Conservation (phyloP, 1,140 invertebrate genomes). For the Archivesica marissinica region DNA sequence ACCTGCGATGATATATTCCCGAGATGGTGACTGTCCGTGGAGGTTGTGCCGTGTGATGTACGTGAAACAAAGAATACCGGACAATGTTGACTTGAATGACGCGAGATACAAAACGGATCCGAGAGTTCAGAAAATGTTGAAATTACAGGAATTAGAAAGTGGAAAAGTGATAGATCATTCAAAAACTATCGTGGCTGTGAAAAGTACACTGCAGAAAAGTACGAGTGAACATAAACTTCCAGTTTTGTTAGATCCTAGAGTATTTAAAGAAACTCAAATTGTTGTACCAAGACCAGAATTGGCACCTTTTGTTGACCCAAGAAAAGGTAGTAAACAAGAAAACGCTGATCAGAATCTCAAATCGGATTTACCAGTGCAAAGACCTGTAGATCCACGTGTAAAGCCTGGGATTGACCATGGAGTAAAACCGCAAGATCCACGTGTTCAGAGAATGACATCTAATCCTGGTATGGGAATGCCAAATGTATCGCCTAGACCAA, state of each 20-base stretch:
- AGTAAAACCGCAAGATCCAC: constrained; percentile 63
- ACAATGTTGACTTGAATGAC: constrained; percentile 71
- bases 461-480: constrained; percentile 25
- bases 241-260: constrained; percentile 35
- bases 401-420: constrained; percentile 27
- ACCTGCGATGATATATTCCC: constrained; percentile 65
- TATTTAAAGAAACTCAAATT: constrained; percentile 34
- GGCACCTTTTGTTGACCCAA: constrained; percentile 52
- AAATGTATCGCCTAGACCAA: neutral
- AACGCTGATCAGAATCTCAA: neutral
- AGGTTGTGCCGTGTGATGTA: constrained; percentile 37
- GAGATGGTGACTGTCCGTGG: constrained; percentile 66
- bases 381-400: constrained; percentile 66
- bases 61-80: constrained; percentile 42
- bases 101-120: constrained; percentile 74
- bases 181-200: constrained; percentile 32
- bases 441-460: constrained; percentile 65
- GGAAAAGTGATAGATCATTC: constrained; percentile 57
- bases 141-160: constrained; percentile 55
- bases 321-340: constrained; percentile 5
- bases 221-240: constrained; percentile 32
- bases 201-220: constrained; percentile 4
- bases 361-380: constrained; percentile 6
- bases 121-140: constrained; percentile 71
- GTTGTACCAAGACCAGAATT: neutral